These are phyloP conservation scores for Scaptomyza tumidula DNA, from an alignment of 2,888 invertebrate genomes.

Conservation along the genomic window DNA sequence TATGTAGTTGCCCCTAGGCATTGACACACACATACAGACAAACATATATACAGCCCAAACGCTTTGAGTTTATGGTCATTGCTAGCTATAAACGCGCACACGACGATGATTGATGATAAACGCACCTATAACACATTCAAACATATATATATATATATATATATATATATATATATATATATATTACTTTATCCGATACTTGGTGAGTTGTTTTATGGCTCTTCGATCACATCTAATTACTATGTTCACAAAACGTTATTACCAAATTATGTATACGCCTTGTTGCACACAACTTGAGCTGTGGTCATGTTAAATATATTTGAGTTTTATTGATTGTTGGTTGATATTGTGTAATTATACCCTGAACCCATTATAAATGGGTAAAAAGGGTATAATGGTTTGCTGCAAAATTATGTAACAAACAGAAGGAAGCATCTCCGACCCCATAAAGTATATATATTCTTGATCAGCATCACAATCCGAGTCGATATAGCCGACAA, in stretches of 20 bases:
- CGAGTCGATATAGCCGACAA: too few species aligned
- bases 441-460: too few species aligned
- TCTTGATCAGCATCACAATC: too few species aligned
- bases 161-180: too few species aligned
- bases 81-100: conserved; percentile 41
- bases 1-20: conserved; percentile 9
- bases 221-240: conserved; percentile 40
- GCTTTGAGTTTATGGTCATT: conserved; percentile 13
- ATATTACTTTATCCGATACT: not conserved
- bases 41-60: too few species aligned
- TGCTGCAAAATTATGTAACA: too few species aligned
- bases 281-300: not conserved
- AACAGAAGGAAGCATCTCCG: too few species aligned
- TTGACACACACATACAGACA: not conserved
- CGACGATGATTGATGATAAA: conserved; percentile 62
- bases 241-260: conserved; percentile 10
- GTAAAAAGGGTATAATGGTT: too few species aligned
- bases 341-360: not conserved
- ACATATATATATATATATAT: too few species aligned
- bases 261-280: not conserved
- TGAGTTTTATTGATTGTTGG: not conserved
- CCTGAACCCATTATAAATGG: too few species aligned
- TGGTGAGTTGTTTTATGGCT: not conserved
- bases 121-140: conserved; percentile 33
- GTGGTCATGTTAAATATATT: too few species aligned